These are phyloP conservation scores for Larimichthys crocea DNA, from an alignment of 2,113 vertebrate genomes.

Conservation along the genomic window DNA sequence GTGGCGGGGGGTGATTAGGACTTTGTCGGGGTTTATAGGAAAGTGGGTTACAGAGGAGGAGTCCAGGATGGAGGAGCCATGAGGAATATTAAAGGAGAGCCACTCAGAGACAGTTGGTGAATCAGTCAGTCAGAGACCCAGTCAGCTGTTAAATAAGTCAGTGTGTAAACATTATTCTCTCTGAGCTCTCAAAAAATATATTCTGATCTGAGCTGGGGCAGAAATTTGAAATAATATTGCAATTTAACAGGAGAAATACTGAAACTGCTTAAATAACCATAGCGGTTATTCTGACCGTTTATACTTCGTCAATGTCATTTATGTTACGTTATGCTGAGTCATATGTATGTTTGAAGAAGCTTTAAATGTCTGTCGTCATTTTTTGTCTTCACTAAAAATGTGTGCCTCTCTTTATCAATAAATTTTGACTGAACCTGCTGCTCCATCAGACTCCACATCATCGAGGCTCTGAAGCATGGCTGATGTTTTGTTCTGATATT, in stretches of 20 bases:
- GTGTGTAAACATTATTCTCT: conserved; percentile 1
- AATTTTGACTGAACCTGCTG: too few relatives aligned
- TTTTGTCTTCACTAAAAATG: too few relatives aligned
- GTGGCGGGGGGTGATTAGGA: conserved; percentile 23
- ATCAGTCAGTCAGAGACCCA: conserved; percentile 42
- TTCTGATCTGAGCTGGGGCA: not conserved
- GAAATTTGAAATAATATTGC: not conserved
- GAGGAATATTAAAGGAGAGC: conserved; percentile 24
- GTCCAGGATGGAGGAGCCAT: conserved; percentile 19
- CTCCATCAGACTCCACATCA: too few relatives aligned
- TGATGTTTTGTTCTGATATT: too few relatives aligned
- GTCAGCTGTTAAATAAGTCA: conserved; percentile 43
- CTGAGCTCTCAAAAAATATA: not conserved
- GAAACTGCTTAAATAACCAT: not conserved
- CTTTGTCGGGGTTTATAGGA: conserved; percentile 40
- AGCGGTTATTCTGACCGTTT: too few relatives aligned
- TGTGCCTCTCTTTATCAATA: too few relatives aligned
- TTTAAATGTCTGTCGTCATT: too few relatives aligned
- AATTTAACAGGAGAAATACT: not conserved
- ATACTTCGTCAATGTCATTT: too few relatives aligned
- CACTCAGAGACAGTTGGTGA: conserved; percentile 30
- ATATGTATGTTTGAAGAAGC: too few relatives aligned
- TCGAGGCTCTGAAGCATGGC: too few relatives aligned
- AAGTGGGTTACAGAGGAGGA: conserved; percentile 71
- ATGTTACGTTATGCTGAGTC: too few relatives aligned